Evolutionary conservation across 1,140 invertebrate genomes (phyloP).

Genomic region (Laupala kohalensis): DNA sequence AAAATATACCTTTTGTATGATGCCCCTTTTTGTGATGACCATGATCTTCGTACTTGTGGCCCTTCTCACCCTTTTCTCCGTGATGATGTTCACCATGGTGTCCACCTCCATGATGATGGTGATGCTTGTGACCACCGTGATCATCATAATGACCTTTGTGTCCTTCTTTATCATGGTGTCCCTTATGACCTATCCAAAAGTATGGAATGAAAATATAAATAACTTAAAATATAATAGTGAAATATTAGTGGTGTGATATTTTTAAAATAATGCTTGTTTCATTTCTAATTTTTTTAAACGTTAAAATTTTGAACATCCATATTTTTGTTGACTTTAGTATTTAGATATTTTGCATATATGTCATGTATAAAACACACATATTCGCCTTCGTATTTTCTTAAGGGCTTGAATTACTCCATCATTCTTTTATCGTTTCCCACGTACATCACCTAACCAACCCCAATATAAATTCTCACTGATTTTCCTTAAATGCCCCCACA

Average conservation of each 20-base stretch:
- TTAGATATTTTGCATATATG: neutral
- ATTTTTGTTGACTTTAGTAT: neutral
- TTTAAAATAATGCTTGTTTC: neutral
- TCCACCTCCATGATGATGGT: constrained; percentile 10
- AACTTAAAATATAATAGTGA: too few species aligned
- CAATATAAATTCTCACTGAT: too few species aligned
- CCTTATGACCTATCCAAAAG: constrained; percentile 5
- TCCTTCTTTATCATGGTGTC: constrained; percentile 13
- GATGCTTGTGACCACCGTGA: constrained; percentile 14
- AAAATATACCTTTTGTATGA: constrained; percentile 15
- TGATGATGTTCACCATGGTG: constrained; percentile 14
- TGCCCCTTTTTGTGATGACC: constrained; percentile 17
- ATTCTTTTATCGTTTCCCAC: too few species aligned
- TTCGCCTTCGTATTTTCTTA: too few species aligned
- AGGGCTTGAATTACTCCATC: too few species aligned
- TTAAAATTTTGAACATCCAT: neutral
- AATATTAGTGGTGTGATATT: too few species aligned
- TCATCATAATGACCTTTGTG: constrained; percentile 14
- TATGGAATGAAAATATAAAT: neutral
- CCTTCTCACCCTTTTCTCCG: constrained; percentile 12
- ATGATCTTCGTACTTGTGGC: constrained; percentile 9
- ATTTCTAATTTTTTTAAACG: neutral
- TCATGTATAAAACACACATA: neutral
- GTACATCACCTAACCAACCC: too few species aligned
- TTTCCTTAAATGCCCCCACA: too few species aligned